Conservation (phyloP, 2,888 invertebrate species). For the Agrochola lychnidis region DNA sequence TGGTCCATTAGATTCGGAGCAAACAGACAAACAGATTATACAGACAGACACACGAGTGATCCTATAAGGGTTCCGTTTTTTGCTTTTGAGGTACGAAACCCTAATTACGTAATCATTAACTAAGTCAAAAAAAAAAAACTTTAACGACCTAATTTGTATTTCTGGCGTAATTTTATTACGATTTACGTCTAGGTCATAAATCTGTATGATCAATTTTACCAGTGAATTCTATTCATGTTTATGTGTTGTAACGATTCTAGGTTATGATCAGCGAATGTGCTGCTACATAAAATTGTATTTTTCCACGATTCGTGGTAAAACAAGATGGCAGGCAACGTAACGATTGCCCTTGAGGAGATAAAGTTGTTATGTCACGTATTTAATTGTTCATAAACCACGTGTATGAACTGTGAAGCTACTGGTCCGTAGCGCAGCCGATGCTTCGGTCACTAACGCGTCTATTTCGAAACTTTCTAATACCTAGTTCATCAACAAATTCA, state of each 20-base stretch:
- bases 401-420: constrained; percentile 27
- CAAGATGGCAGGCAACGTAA: constrained; percentile 5
- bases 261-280: constrained; percentile 44
- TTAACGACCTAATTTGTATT: constrained; percentile 46
- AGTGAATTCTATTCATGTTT: constrained; percentile 39
- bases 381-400: constrained; percentile 70
- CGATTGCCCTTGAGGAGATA: constrained; percentile 29
- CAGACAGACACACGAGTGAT: too few relatives aligned
- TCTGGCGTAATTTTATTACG: constrained; percentile 51
- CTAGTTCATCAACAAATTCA: constrained; percentile 91
- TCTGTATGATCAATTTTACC: constrained; percentile 50
- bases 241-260: constrained; percentile 40
- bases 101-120: constrained; percentile 29
- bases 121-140: constrained; percentile 30
- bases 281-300: constrained; percentile 34
- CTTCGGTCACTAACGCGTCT: constrained; percentile 86
- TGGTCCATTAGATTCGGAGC: too few relatives aligned
- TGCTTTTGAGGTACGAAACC: too few relatives aligned
- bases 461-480: constrained; percentile 90
- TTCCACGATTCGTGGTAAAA: constrained; percentile 21
- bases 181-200: constrained; percentile 48
- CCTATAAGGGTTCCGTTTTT: too few relatives aligned
- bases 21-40: too few relatives aligned
- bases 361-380: constrained; percentile 59
- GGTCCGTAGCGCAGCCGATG: constrained; percentile 68